Evolutionary conservation across 2,113 vertebrate genomes (phyloP).

Genomic region (Pluvialis apricaria): DNA sequence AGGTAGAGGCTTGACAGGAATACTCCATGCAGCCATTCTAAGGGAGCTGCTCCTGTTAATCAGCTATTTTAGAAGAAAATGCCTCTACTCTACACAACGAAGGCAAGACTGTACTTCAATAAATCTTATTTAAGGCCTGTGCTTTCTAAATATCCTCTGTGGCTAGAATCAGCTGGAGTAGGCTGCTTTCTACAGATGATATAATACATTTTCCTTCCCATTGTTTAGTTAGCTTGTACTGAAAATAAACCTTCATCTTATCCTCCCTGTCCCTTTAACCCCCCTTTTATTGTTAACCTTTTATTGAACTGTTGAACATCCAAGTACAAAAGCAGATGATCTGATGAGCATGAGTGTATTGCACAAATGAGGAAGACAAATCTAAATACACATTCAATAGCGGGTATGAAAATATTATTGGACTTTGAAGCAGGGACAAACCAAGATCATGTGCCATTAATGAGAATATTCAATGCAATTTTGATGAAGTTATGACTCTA

Average conservation of each 20-base stretch:
- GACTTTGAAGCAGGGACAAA: neutral
- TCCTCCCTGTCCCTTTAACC: neutral
- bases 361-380: neutral
- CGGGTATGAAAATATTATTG: neutral
- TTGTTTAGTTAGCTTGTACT: neutral
- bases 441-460: neutral
- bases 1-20: constrained; percentile 38
- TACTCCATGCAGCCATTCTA: constrained; percentile 21
- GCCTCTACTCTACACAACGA: neutral
- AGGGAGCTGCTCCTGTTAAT: constrained; percentile 38
- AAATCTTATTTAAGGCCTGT: constrained; percentile 3
- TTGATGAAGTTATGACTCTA: neutral
- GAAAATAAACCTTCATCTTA: neutral
- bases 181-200: neutral
- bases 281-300: neutral
- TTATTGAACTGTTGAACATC: neutral
- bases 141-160: constrained; percentile 28
- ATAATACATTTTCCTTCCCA: neutral
- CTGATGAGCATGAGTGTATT: neutral
- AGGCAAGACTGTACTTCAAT: neutral
- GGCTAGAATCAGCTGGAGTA: neutral
- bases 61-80: constrained; percentile 35
- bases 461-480: neutral
- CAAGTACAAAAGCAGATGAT: neutral
- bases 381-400: neutral